Base-by-base conservation (phyloP, 1,140 invertebrate genomes). In the Matsumurasca onukii region DNA sequence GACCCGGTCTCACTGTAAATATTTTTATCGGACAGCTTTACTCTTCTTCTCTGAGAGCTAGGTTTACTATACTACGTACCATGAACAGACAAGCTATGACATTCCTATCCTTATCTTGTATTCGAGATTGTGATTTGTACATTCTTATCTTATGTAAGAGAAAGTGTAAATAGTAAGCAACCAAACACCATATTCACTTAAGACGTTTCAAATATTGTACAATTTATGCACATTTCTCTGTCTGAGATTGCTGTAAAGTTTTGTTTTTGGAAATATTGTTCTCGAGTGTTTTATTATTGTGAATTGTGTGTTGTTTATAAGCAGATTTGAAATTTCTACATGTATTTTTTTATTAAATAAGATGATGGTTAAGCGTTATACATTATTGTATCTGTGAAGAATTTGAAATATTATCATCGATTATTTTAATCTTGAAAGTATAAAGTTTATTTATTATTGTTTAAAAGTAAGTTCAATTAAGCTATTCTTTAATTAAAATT, bases 71-170 rank as follows among this genome's bases (percentile, higher is more conserved):
- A 59, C 30, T 59, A n/a, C n/a, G n/a, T n/a, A n/a, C n/a, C n/a
- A n/a, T n/a, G n/a, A n/a, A n/a, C n/a, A n/a, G n/a, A n/a, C 22
- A 3, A 59, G 24, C 30, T 24, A 59, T 24, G 3, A 59, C 55
- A 59, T 59, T 59, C 55, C 55, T 59, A 59, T 27, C 9, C 25
- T 59, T 27, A 59, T 22, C 24, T 59, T 24, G 55, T 59, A 27
- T 15, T n/a, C 22, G 3, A n/a, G 12, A 52, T 22, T 27, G 55
- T 59, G 30, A 59, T 59, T 59, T 59, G 55, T 59, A 59, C 9
- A 59, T 52, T 52, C 22, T 52, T 22, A 59, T 22, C 12, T 5
- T 59, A 22, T 59, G 55, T 59, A 59, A 25, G 24, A 59, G 25
- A 59, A 9, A 27, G 5, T 59, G 15, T 12, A 59, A 27, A 27